Percentiles rank a stretch among this genome's conserved stretches.
phyloP scores from a whole-genome alignment of 2,113 vertebrate genomes.

The Embiotoca jacksoni region DNA sequence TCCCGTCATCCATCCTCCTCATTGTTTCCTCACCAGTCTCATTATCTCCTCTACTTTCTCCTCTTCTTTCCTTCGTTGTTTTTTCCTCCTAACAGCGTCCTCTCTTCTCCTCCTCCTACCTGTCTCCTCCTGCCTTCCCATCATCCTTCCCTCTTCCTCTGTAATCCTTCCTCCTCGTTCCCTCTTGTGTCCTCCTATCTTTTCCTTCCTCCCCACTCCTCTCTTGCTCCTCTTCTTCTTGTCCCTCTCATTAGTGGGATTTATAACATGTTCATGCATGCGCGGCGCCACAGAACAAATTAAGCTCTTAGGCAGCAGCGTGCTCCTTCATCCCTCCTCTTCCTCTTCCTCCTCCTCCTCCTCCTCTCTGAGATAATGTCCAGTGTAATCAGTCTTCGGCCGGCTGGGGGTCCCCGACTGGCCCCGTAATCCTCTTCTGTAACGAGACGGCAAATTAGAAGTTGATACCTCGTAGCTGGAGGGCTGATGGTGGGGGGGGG shows the following conservation, averaged over 20 bases:
- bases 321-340: slow-evolving; percentile 48
- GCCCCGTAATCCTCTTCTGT: too few relatives aligned
- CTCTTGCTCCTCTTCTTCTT: not conserved
- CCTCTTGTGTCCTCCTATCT: not conserved
- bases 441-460: too few relatives aligned
- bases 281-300: slow-evolving; percentile 55
- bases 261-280: slow-evolving; percentile 55
- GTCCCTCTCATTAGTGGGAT: slow-evolving; percentile 64
- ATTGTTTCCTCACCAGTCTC: not conserved
- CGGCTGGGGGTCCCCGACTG: too few relatives aligned
- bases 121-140: not conserved
- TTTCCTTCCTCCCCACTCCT: not conserved
- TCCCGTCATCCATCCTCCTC: not conserved
- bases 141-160: too few relatives aligned
- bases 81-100: not conserved
- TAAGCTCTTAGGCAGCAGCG: slow-evolving; percentile 39
- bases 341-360: too few relatives aligned
- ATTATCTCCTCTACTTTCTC: not conserved
- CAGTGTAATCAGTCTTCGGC: too few relatives aligned
- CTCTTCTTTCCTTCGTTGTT: not conserved
- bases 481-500: too few relatives aligned
- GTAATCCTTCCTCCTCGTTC: not conserved
- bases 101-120: too few relatives aligned
- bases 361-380: too few relatives aligned
- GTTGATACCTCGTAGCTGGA: too few relatives aligned